These are phyloP conservation scores for Myiozetetes cayanensis DNA, from an alignment of 2,113 vertebrate species.

Conservation along the genomic window DNA sequence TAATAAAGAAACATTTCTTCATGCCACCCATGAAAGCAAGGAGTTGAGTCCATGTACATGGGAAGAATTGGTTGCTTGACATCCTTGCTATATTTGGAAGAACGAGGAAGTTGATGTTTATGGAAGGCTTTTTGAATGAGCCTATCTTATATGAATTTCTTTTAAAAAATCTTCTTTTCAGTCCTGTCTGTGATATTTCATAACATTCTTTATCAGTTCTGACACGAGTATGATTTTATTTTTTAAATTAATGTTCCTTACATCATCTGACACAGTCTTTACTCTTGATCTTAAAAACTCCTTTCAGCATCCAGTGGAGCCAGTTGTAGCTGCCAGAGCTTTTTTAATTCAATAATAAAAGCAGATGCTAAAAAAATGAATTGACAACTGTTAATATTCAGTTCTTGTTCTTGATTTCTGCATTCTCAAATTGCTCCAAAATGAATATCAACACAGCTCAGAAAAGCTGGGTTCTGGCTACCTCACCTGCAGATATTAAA, in stretches of 20 bases:
- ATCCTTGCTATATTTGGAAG: not conserved
- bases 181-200: slow-evolving; percentile 48
- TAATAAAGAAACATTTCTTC: not conserved
- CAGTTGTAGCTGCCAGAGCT: slow-evolving; percentile 58
- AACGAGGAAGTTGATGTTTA: not conserved
- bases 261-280: slow-evolving; percentile 4
- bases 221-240: slow-evolving; percentile 54
- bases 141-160: not conserved
- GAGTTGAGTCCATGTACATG: not conserved
- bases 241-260: slow-evolving; percentile 58
- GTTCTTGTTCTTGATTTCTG: slow-evolving; percentile 5
- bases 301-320: slow-evolving; percentile 56
- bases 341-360: slow-evolving; percentile 69
- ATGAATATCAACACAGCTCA: not conserved
- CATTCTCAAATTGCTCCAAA: not conserved
- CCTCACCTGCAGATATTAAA: not conserved
- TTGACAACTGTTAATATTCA: slow-evolving; percentile 46
- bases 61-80: not conserved
- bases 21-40: not conserved
- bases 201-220: slow-evolving; percentile 21
- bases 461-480: not conserved
- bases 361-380: slow-evolving; percentile 42
- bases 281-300: slow-evolving; percentile 6
- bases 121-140: slow-evolving; percentile 14
- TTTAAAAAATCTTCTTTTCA: slow-evolving; percentile 8